Percentiles rank a stretch among this genome's conserved stretches.
These are phyloP conservation scores for Hemiscyllium ocellatum DNA, from an alignment of 2,113 vertebrate genomes.

Conservation along the genomic window DNA sequence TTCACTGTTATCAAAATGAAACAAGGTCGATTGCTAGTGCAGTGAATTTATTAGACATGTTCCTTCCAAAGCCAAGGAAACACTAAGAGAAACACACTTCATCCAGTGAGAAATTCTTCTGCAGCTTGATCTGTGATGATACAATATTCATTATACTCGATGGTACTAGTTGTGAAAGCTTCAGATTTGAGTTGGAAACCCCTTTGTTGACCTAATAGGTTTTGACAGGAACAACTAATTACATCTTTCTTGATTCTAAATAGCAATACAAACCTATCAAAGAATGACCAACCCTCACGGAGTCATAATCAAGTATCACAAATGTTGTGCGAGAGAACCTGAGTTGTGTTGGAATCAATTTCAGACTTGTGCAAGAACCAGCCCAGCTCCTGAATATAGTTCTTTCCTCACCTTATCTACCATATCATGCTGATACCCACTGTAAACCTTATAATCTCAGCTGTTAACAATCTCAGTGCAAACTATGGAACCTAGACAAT, in stretches of 20 bases:
- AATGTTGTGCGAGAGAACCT: neutral
- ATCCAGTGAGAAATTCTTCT: neutral
- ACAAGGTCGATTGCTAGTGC: neutral
- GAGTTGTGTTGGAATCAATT: neutral
- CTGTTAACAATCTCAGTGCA: neutral
- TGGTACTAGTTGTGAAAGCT: neutral
- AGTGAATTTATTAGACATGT: neutral
- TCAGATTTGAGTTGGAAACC: neutral
- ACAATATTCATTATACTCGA: conserved; percentile 4
- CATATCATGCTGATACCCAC: neutral
- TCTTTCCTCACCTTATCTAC: neutral
- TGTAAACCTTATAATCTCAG: neutral
- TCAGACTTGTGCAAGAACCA: neutral
- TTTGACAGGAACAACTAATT: conserved; percentile 13
- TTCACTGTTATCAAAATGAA: neutral
- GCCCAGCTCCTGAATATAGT: neutral
- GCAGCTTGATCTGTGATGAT: neutral
- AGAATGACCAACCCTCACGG: neutral
- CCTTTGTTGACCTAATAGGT: conserved; percentile 1
- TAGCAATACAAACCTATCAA: conserved; percentile 13
- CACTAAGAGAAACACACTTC: neutral
- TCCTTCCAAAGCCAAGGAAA: neutral
- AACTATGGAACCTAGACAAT: neutral
- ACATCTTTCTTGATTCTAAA: conserved; percentile 27
- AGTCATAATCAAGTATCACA: neutral